Evolutionary conservation across 2,888 invertebrate genomes (phyloP), one percentile per base, ranked within the genome.

Genomic region (Strigamia transsilvanica): DNA sequence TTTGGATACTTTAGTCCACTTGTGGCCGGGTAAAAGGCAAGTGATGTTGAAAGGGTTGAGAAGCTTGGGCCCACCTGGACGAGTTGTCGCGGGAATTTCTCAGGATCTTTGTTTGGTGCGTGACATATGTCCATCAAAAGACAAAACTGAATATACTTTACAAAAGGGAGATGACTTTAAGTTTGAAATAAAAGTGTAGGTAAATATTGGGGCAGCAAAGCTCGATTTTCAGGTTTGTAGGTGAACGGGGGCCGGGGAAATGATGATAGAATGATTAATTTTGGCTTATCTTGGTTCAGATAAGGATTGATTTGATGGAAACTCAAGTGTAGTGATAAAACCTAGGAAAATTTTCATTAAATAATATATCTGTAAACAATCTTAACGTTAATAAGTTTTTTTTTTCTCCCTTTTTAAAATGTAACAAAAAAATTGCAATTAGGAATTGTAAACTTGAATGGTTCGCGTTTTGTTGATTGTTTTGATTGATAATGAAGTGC

Each of bases 121-220:
- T 66, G 66, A 66, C 66, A 66, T 23, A 66, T 15, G 66, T 66
- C 66, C 7, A 15, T 66, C 66, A 66, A 27, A 66, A 66, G 66
- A 66, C 61, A 61, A 61, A 32, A 66, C 13, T 66, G 66, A 66
- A 66, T 66, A 66, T 32, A 66, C 9, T 9, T n/a, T 10, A 23
- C 5, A 23, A 66, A 66, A 66, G 66, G 15, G 66, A 32, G 32
- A 32, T 66, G 66, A 66, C 66, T 66, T 66, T 66, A n/a, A 27
- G 66, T 23, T 66, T 27, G 27, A 66, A 66, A 27, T 27, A 66
- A 15, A 23, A 32, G 12, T 27, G 66, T 10, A 27, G 27, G 27
- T 66, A 27, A 66, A 27, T 21, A 61, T 66, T 12, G 66, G 32
- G 2, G 4, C 18, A 18, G 51, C 2, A 7, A n/a, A 51, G 51